These are phyloP conservation scores for Gymnobelideus leadbeateri DNA, from an alignment of 2,113 vertebrate species.

Conservation along the genomic window DNA sequence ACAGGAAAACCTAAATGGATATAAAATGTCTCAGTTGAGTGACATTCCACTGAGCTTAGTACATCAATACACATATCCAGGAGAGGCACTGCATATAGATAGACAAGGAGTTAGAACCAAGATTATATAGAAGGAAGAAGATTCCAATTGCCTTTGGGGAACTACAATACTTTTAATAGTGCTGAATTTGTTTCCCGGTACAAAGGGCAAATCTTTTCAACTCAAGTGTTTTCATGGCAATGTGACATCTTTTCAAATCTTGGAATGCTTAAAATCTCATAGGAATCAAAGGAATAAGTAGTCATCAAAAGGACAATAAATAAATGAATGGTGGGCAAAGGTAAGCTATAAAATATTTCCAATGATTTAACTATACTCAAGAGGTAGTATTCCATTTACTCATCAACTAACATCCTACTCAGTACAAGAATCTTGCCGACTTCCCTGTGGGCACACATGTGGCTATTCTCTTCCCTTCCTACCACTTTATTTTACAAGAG, in stretches of 20 bases:
- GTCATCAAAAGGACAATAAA: not conserved
- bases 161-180: not conserved
- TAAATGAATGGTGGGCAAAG: not conserved
- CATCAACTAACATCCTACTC: too few species aligned
- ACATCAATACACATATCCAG: not conserved
- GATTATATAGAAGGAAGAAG: not conserved
- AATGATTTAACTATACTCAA: too few species aligned
- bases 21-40: not conserved
- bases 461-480: too few species aligned
- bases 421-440: too few species aligned
- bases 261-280: not conserved
- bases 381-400: too few species aligned
- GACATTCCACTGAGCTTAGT: not conserved
- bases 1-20: not conserved
- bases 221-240: not conserved
- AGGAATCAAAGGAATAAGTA: not conserved
- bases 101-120: not conserved
- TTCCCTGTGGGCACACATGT: too few species aligned
- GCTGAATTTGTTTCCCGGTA: not conserved
- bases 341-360: too few species aligned
- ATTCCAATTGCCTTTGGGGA: not conserved
- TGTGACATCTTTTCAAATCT: not conserved
- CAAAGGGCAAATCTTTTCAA: not conserved
- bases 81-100: not conserved
- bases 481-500: too few species aligned